Percentiles rank a stretch among this genome's conserved stretches.
These are phyloP conservation scores for Mellivora capensis DNA, from an alignment of 2,113 vertebrate species.

Conservation along the genomic window DNA sequence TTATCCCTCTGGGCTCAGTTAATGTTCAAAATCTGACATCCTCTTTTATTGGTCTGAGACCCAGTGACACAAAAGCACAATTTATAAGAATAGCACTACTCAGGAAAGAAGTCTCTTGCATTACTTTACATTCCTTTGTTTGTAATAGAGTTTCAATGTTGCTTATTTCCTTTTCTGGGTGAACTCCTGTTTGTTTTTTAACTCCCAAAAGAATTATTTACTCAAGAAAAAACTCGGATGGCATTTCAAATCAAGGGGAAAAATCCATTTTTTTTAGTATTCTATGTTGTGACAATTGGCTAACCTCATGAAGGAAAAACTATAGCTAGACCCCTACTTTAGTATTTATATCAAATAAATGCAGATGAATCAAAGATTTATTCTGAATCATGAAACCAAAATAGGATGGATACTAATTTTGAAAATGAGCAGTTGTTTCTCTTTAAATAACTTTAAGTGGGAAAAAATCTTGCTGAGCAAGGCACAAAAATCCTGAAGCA, in stretches of 20 bases:
- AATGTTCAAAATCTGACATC: conserved; percentile 17
- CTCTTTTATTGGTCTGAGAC: conserved; percentile 43
- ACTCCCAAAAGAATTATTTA: background rate
- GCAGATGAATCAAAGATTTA: background rate
- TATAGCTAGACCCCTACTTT: background rate
- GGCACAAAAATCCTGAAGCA: background rate
- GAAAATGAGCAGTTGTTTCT: background rate
- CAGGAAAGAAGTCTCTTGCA: conserved; percentile 5
- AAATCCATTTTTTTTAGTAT: background rate
- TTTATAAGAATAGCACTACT: background rate
- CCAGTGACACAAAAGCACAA: conserved; percentile 29
- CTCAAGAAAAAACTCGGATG: background rate
- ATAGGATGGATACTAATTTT: background rate
- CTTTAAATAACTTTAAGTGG: background rate
- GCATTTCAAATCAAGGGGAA: background rate
- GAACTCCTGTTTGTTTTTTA: background rate
- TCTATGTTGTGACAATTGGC: background rate
- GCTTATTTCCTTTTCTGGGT: background rate
- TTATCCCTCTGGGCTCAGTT: conserved; percentile 39
- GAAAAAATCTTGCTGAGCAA: background rate
- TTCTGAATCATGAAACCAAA: background rate
- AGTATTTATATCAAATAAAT: background rate
- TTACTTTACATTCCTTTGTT: conserved; percentile 1
- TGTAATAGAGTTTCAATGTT: background rate
- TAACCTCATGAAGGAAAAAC: background rate